Conservation (phyloP, 2,888 invertebrate species). For the Pammene aurita region DNA sequence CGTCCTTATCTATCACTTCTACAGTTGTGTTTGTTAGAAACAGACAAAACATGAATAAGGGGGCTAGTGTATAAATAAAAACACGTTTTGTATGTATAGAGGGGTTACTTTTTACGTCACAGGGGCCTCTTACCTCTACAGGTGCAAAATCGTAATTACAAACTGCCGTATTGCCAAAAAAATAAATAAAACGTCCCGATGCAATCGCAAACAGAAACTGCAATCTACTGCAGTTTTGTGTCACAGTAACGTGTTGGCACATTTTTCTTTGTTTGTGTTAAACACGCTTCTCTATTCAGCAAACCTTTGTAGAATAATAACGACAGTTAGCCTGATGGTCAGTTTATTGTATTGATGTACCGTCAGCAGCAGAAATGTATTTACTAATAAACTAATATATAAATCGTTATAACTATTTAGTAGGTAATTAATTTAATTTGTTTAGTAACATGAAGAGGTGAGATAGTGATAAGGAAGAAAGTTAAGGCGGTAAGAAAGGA, state of each 20-base stretch:
- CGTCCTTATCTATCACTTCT: too few relatives aligned
- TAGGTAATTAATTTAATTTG: too few relatives aligned
- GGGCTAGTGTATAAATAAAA: background rate
- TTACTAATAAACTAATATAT: too few relatives aligned
- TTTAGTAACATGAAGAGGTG: too few relatives aligned
- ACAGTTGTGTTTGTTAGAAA: too few relatives aligned
- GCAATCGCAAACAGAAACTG: background rate
- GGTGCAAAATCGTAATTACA: background rate
- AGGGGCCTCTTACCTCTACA: background rate
- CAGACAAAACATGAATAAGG: too few relatives aligned
- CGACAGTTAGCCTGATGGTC: background rate
- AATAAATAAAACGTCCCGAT: background rate
- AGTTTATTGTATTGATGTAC: too few relatives aligned
- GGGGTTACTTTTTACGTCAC: too few relatives aligned
- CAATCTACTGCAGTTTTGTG: constrained; percentile 9
- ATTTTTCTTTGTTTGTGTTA: constrained; percentile 15
- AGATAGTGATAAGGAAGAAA: too few relatives aligned
- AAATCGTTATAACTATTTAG: too few relatives aligned
- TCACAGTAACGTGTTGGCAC: constrained; percentile 14
- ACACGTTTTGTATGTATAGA: background rate
- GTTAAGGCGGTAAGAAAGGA: too few relatives aligned
- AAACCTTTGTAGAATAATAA: background rate
- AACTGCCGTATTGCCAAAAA: constrained; percentile 5
- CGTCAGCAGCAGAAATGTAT: too few relatives aligned
- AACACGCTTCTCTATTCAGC: constrained; percentile 1